phyloP scores from a whole-genome alignment of 1,140 invertebrate species.

The Philopotamus ludificatus region DNA sequence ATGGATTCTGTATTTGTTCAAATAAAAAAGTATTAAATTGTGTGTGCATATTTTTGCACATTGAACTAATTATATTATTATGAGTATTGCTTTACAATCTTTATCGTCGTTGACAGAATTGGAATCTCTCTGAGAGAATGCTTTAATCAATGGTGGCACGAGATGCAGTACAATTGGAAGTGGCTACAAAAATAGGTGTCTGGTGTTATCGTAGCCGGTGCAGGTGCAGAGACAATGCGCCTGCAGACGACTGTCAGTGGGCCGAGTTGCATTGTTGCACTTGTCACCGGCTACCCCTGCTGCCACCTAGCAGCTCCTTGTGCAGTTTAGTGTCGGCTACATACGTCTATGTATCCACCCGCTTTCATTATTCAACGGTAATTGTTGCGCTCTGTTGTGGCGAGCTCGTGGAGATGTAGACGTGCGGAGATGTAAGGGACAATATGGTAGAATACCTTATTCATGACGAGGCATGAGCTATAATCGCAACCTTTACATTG shows the following conservation, averaged over 20 bases:
- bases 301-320: too few relatives aligned
- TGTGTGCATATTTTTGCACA: not conserved
- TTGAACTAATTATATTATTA: too few relatives aligned
- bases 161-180: too few relatives aligned
- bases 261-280: conserved; percentile 3
- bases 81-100: too few relatives aligned
- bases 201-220: conserved; percentile 4
- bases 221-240: conserved; percentile 8
- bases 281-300: not conserved
- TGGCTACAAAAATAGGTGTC: too few relatives aligned
- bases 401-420: not conserved
- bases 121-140: not conserved
- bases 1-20: too few relatives aligned
- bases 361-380: too few relatives aligned
- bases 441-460: not conserved
- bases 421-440: not conserved
- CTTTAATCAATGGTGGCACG: not conserved
- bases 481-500: too few relatives aligned
- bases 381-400: not conserved
- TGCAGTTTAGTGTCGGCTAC: not conserved
- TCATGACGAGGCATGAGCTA: too few relatives aligned
- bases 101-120: not conserved
- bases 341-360: too few relatives aligned
- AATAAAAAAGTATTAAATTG: too few relatives aligned
- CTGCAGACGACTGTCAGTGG: conserved; percentile 4